Evolutionary conservation across 2,113 vertebrate species (phyloP).

Genomic region (Rhynchomys soricoides): DNA sequence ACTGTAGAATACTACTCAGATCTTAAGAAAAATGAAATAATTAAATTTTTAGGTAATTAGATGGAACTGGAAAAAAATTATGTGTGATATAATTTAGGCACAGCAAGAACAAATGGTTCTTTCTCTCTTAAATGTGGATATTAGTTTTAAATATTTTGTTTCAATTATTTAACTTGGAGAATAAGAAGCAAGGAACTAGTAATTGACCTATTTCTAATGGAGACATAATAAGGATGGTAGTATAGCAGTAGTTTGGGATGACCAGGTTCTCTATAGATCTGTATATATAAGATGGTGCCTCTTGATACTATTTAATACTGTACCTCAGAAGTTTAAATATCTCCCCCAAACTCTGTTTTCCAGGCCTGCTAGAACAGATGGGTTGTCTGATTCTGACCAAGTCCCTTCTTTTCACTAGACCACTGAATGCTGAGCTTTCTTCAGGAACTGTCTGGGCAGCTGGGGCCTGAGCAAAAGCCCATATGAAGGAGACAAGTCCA

Average conservation of each 20-base stretch:
- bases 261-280: neutral
- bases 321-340: neutral
- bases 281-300: neutral
- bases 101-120: too few relatives aligned
- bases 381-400: neutral
- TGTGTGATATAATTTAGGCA: too few relatives aligned
- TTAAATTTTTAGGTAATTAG: too few relatives aligned
- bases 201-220: neutral
- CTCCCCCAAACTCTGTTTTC: neutral
- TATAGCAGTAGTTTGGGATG: neutral
- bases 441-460: neutral
- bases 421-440: neutral
- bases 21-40: too few relatives aligned
- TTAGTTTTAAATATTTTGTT: neutral
- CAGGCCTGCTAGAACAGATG: neutral
- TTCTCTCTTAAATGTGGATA: too few relatives aligned
- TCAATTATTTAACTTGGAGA: neutral
- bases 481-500: neutral
- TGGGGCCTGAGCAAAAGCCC: neutral
- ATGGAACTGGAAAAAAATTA: too few relatives aligned
- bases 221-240: neutral
- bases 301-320: neutral
- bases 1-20: too few relatives aligned
- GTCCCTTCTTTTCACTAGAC: neutral
- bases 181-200: neutral